Conservation (phyloP, 2,797 vertebrate species). For the Balearica regulorum region DNA sequence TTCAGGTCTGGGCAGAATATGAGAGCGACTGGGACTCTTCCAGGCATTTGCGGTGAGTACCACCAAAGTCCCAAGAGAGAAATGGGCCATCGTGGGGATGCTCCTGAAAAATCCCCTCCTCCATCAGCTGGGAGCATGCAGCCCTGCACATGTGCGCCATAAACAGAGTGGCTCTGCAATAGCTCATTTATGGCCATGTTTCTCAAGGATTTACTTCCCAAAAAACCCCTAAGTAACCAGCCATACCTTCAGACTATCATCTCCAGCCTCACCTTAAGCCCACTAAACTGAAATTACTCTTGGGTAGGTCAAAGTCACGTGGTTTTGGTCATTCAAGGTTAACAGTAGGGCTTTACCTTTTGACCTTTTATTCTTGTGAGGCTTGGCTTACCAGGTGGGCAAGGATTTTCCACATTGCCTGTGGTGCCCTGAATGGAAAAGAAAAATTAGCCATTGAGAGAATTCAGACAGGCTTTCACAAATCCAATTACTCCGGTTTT, state of each 20-base stretch:
- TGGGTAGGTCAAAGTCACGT: background rate
- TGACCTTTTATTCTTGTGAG: slow-evolving; percentile 72
- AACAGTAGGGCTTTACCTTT: slow-evolving; percentile 34
- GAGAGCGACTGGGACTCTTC: background rate
- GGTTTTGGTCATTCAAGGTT: background rate
- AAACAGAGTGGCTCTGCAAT: background rate
- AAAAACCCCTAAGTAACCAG: background rate
- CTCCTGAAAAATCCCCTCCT: background rate
- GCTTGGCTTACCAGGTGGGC: slow-evolving; percentile 72
- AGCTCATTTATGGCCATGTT: background rate
- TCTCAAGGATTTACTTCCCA: background rate
- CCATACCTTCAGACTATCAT: background rate
- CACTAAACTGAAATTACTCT: background rate
- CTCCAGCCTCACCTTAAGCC: background rate
- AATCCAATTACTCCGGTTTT: background rate
- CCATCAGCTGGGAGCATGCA: background rate
- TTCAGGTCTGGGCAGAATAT: background rate
- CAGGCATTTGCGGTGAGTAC: background rate
- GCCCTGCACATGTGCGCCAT: background rate
- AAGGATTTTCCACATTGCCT: slow-evolving; percentile 75
- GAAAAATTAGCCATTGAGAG: background rate
- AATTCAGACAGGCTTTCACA: background rate
- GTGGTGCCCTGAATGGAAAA: slow-evolving; percentile 65
- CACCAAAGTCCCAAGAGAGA: background rate
- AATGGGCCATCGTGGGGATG: background rate